A percentile compares a stretch with the other conserved stretches of the same genome.
These are phyloP conservation scores for Linnaemya tessellans DNA, from an alignment of 2,888 invertebrate genomes.

Conservation along the genomic window DNA sequence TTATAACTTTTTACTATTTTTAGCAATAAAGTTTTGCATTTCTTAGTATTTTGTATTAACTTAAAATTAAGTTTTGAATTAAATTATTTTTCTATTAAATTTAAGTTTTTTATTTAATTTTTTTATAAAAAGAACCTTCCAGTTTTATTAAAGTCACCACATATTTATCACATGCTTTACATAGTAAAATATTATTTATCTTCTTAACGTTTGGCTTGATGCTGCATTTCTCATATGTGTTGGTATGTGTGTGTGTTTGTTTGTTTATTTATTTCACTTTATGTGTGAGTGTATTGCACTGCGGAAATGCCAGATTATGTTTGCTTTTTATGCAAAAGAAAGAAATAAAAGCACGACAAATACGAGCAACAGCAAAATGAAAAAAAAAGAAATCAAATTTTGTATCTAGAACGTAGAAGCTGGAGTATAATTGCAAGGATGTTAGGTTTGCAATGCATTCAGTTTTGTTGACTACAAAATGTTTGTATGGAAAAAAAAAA, in stretches of 20 bases:
- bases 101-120: not conserved
- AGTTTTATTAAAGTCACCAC: constrained; percentile 44
- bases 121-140: not conserved
- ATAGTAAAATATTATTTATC: constrained; percentile 53
- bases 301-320: constrained; percentile 67
- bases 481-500: not conserved
- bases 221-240: not conserved
- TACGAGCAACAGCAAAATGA: constrained; percentile 8
- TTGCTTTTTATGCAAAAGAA: constrained; percentile 54
- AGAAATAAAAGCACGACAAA: constrained; percentile 15
- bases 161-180: constrained; percentile 53
- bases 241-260: constrained; percentile 16
- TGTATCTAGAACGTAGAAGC: constrained; percentile 36
- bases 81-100: not conserved
- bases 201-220: constrained; percentile 24
- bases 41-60: too few relatives aligned
- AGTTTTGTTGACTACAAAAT: constrained; percentile 46
- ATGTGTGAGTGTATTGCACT: constrained; percentile 29
- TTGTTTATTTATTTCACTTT: not conserved
- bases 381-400: constrained; percentile 38
- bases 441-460: constrained; percentile 45
- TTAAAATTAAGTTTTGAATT: too few relatives aligned
- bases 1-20: too few relatives aligned
- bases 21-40: too few relatives aligned
- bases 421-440: constrained; percentile 65